Evolutionary conservation across 2,113 vertebrate species (phyloP).

Genomic region (Cacatua alba): DNA sequence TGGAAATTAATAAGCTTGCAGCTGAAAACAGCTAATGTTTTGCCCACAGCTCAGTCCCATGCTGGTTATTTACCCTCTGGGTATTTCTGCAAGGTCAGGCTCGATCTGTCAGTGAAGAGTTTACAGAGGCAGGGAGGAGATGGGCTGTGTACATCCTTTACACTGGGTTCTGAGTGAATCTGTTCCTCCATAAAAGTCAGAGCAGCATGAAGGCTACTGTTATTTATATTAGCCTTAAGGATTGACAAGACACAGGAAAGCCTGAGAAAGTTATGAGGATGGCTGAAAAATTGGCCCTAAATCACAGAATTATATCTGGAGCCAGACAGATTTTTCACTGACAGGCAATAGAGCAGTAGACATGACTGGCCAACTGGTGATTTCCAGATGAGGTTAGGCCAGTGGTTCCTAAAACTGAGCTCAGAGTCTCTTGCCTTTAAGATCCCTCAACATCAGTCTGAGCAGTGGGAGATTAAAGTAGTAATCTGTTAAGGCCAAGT

Average conservation of each 20-base stretch:
- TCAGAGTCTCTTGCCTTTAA: not conserved
- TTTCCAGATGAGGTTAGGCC: not conserved
- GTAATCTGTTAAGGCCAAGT: not conserved
- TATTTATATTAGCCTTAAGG: not conserved
- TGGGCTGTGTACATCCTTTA: not conserved
- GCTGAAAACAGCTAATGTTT: not conserved
- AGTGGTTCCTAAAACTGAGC: not conserved
- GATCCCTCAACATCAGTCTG: not conserved
- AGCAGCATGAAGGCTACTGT: not conserved
- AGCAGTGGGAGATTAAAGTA: not conserved
- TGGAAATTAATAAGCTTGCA: conserved; percentile 4
- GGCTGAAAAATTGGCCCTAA: not conserved
- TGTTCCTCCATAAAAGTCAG: not conserved
- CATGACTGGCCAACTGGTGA: not conserved
- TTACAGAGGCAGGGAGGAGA: not conserved
- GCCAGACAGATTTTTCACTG: not conserved
- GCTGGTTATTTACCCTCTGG: not conserved
- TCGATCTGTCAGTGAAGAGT: not conserved
- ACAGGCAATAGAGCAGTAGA: not conserved
- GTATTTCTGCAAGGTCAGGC: not conserved
- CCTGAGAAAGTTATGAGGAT: not conserved
- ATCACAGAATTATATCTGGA: not conserved
- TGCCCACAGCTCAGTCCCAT: not conserved
- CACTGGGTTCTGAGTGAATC: not conserved
- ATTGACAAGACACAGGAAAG: not conserved